Base-by-base conservation (phyloP, 2,888 invertebrate genomes). In the Dusona sp. region DNA sequence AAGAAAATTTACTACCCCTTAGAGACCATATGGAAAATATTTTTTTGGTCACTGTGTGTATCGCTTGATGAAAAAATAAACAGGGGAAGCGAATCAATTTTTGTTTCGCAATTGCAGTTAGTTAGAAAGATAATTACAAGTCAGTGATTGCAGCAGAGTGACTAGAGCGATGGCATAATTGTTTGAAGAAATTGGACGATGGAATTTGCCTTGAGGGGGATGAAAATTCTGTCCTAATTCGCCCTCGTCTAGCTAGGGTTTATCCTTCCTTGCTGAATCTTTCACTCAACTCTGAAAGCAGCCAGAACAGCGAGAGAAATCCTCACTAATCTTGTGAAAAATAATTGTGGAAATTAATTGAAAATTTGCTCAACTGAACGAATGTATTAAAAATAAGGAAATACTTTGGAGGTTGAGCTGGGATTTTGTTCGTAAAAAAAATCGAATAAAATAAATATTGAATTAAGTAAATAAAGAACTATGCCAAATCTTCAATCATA, bases 131-230 rank as follows among this genome's bases (percentile, higher is more conserved):
- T 42, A 54, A 68, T 78, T 78, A 68, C 16, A 25, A 54, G 38
- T 22, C 22, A 19, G 78, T 16, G 36, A 51, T 11, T 25, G 4
- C 42, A 38, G 74, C 19, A 11, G 22, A 29, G 16, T 4, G 29
- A 42, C 42, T 48, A 51, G 4, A 54, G 54, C 36, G 33, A 68
- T 42, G 67, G 16, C 22, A 38, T 79, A 79, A 79, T 68, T 65
- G 25, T 68, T n/a, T 38, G 29, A 78, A 67, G 78, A 54, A 48
- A 79, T 68, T 79, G 68, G 54, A 79, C 38, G 36, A 8, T 36
- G 68, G 54, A 0, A 22, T 42, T 79, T 57, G 54, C 54, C 78
- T 51, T n/a, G 11, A 7, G 65, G 68, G 67, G 54, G 29, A 61
- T 68, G 51, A 38, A 67, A 54, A 68, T 79, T 42, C 38, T 33